Evolutionary conservation across 1,140 invertebrate genomes (phyloP).

Genomic region (Calliphora vicina): DNA sequence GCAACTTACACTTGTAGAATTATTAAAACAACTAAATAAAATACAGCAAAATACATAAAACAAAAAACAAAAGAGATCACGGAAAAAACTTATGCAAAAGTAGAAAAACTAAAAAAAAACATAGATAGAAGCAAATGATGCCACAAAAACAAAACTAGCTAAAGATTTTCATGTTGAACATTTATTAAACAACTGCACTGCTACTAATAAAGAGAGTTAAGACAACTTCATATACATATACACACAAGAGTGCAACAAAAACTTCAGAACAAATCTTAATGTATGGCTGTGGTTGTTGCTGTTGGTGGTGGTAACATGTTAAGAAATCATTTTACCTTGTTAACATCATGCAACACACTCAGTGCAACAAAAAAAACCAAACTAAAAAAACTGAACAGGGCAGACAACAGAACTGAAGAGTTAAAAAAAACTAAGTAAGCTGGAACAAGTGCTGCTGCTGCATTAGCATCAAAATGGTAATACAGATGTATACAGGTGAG

Average conservation of each 20-base stretch:
- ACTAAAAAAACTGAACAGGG: background rate
- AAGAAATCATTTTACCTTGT: slow-evolving; percentile 35
- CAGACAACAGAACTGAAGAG: background rate
- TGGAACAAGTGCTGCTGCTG: background rate
- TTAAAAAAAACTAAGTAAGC: background rate
- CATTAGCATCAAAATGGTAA: background rate
- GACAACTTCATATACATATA: background rate
- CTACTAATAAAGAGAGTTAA: slow-evolving; percentile 31
- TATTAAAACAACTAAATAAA: background rate
- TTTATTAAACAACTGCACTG: slow-evolving; percentile 1
- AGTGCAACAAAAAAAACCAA: background rate
- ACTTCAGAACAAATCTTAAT: slow-evolving; percentile 25
- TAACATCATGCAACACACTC: slow-evolving; percentile 27
- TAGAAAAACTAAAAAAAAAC: background rate
- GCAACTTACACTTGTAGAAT: slow-evolving; percentile 29
- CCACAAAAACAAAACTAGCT: slow-evolving; percentile 1
- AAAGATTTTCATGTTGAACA: slow-evolving; percentile 19
- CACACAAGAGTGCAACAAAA: background rate
- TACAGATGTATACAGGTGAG: background rate
- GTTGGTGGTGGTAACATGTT: slow-evolving; percentile 25
- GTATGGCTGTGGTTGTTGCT: background rate
- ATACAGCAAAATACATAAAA: too few relatives aligned
- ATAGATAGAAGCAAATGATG: slow-evolving; percentile 9
- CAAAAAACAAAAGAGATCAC: background rate
- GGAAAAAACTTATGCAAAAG: background rate